Evolutionary conservation across 1,140 invertebrate genomes (phyloP).

Genomic region (Heliconius congener): DNA sequence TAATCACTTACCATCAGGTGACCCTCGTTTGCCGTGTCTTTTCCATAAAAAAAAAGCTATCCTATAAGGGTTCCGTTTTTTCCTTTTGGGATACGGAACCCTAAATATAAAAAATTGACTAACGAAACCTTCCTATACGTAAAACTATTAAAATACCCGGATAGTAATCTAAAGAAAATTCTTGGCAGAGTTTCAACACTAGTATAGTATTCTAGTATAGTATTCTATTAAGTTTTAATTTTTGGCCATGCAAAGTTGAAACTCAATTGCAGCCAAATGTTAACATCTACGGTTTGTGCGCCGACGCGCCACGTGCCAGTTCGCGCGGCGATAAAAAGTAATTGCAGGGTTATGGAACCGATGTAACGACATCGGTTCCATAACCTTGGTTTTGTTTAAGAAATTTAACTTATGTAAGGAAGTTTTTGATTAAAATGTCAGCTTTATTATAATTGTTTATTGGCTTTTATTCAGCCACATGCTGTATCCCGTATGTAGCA

Average conservation of each 20-base stretch:
- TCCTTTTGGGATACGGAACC: no score
- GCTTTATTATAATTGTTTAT: not conserved
- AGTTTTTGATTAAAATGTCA: not conserved
- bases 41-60: no score
- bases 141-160: not conserved
- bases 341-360: constrained; percentile 31
- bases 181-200: not conserved
- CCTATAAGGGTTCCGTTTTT: no score
- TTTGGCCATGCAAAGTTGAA: constrained; percentile 7
- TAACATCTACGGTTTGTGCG: not conserved
- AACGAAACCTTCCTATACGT: not conserved
- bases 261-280: constrained; percentile 1
- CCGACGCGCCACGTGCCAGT: not conserved
- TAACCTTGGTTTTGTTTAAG: constrained; percentile 23
- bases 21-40: no score
- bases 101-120: not conserved
- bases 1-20: no score
- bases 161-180: not conserved
- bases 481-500: no score
- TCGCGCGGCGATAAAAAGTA: constrained; percentile 33
- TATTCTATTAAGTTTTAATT: constrained; percentile 14
- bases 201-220: not conserved
- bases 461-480: no score
- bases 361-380: constrained; percentile 28
- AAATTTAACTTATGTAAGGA: constrained; percentile 14